Evolutionary conservation across 1,140 invertebrate genomes (phyloP), one percentile per base, ranked within the genome.

Genomic region (Hestina assimilis): DNA sequence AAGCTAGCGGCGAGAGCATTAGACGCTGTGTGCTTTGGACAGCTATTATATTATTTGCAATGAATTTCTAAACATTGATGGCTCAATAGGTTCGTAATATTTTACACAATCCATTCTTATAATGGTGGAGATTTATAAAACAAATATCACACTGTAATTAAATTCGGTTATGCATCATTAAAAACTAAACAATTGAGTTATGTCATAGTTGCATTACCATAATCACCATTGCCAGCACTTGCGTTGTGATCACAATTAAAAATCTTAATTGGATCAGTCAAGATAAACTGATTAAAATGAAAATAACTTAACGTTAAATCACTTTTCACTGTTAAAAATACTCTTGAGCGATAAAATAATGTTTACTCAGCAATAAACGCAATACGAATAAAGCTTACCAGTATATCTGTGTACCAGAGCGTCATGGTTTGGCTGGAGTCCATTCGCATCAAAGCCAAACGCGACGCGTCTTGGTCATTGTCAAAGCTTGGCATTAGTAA

Each of bases 341-440:
- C 43, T 21, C 14, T 5, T 48, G 38, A 41, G 33, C 35, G 50
- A 50, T 50, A 57, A 57, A 48, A 50, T 14, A 48, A 31, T 58
- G 55, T 58, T 50, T 58, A 53, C 46, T 51, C 26, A 26, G 52
- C 42, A 63, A 63, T 59, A 66, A 54, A 63, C 41, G 43, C 46
- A 35, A 29, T 38, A 15, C 35, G 55, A 59, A 56, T 47, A 60
- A 72, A 69, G 70, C 82, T 88, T 65, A 88, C 85, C 85, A 88
- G 63, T 79, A 88, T 73, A 72, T 88, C 77, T 51, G 83, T 86
- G 75, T 88, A 88, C 85, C 85, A 88, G 62, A 88, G 80, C 69
- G 85, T 88, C 85, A 88, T 88, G 55, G 67, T 51, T 86, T 86
- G 85, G 83, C 83, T 51, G 67, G 59, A 50, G 64, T 86, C 83